Percentiles rank a stretch among this genome's conserved stretches.
These are phyloP conservation scores for Horisme vitalbata DNA, from an alignment of 2,888 invertebrate species.

Conservation along the genomic window DNA sequence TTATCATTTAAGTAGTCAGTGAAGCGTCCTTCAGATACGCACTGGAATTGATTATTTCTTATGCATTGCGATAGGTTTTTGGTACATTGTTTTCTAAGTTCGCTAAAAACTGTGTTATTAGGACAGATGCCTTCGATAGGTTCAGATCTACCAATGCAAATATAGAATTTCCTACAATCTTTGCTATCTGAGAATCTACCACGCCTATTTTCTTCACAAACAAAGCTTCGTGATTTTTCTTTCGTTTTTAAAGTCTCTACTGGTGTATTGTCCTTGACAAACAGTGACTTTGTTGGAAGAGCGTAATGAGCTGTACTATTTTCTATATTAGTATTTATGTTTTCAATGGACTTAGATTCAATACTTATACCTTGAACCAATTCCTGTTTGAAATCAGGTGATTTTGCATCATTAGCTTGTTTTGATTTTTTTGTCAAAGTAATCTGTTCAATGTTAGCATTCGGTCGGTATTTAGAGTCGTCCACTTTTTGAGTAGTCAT, in stretches of 20 bases:
- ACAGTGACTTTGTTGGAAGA: conserved; percentile 17
- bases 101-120: conserved; percentile 68
- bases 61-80: conserved; percentile 73
- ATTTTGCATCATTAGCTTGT: not conserved
- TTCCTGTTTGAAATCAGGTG: not conserved
- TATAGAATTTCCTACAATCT: conserved; percentile 78
- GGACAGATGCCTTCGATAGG: conserved; percentile 63
- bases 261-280: conserved; percentile 15
- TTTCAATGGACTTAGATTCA: conserved; percentile 6
- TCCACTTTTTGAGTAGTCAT: conserved; percentile 1
- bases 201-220: conserved; percentile 49
- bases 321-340: conserved; percentile 17
- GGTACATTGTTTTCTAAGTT: conserved; percentile 70
- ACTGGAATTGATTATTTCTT: conserved; percentile 73
- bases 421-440: not conserved
- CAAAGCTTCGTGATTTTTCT: conserved; percentile 29
- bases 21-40: conserved; percentile 67
- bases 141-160: conserved; percentile 61
- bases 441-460: conserved; percentile 4
- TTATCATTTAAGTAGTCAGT: conserved; percentile 59
- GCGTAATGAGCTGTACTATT: conserved; percentile 16
- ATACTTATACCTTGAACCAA: conserved; percentile 10
- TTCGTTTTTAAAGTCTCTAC: conserved; percentile 11
- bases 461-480: not conserved
- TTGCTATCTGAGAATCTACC: conserved; percentile 72